Percentiles rank a stretch among this genome's conserved stretches.
These are phyloP conservation scores for Tetranychus piercei DNA, from an alignment of 2,888 invertebrate species.

Conservation along the genomic window DNA sequence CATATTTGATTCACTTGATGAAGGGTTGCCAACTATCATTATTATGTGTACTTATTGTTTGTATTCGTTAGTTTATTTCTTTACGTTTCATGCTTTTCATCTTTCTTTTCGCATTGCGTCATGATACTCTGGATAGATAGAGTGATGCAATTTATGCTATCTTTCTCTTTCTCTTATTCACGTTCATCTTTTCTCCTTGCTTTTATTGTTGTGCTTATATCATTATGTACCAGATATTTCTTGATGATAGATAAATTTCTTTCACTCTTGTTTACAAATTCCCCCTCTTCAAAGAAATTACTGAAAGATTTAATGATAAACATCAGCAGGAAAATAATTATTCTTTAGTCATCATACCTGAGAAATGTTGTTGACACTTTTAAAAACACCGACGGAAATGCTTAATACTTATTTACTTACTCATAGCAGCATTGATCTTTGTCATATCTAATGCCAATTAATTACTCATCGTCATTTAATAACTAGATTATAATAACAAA, in stretches of 20 bases:
- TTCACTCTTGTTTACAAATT: background rate
- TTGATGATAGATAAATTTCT: background rate
- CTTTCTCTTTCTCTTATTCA: background rate
- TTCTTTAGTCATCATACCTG: no score
- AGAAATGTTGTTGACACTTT: no score
- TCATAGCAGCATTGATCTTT: no score
- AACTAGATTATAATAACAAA: no score
- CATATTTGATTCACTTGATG: background rate
- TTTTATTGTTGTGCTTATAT: background rate
- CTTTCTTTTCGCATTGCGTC: background rate
- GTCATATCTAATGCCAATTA: no score
- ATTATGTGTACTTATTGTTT: background rate
- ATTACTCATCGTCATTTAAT: no score
- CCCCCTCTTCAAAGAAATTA: background rate
- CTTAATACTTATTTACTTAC: no score
- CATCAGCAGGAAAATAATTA: background rate
- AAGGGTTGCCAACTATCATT: background rate
- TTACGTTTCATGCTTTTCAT: background rate
- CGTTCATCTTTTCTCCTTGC: background rate
- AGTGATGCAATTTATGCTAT: background rate
- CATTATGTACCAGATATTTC: no score
- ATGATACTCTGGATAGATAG: background rate
- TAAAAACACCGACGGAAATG: no score
- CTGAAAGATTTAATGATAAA: background rate
- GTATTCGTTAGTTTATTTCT: background rate